phyloP scores from a whole-genome alignment of 2,888 invertebrate genomes.

The Petrophora chlorosata region DNA sequence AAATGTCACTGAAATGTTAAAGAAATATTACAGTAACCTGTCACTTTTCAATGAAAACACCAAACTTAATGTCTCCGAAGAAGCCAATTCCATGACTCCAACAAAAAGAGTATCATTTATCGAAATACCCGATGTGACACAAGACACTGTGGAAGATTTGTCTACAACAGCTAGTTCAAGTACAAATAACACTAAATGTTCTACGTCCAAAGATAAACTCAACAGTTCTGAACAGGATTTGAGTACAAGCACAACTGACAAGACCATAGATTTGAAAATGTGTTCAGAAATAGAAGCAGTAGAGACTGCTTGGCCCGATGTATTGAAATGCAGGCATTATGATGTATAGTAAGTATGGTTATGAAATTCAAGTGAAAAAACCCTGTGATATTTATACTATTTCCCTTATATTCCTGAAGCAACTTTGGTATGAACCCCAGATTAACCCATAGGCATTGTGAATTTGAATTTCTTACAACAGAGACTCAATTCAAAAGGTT shows the following conservation, averaged over 20 bases:
- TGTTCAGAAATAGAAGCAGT: constrained; percentile 64
- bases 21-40: constrained; percentile 81
- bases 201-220: constrained; percentile 35
- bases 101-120: constrained; percentile 71
- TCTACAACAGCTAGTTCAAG: constrained; percentile 22
- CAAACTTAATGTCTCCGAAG: constrained; percentile 54
- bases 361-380: no score
- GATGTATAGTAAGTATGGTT: constrained; percentile 89
- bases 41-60: constrained; percentile 74
- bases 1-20: constrained; percentile 86
- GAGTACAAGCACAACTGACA: constrained; percentile 61
- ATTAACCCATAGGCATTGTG: no score
- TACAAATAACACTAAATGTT: constrained; percentile 26
- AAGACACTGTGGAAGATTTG: constrained; percentile 26
- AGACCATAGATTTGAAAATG: constrained; percentile 62
- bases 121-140: constrained; percentile 56
- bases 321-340: constrained; percentile 85
- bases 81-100: constrained; percentile 64
- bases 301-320: constrained; percentile 83
- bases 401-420: no score
- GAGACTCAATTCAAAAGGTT: no score
- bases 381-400: no score
- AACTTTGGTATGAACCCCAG: no score
- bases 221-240: constrained; percentile 43
- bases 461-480: no score